Base-by-base conservation (phyloP, 1,140 invertebrate species). In the Heliconius nattereri region DNA sequence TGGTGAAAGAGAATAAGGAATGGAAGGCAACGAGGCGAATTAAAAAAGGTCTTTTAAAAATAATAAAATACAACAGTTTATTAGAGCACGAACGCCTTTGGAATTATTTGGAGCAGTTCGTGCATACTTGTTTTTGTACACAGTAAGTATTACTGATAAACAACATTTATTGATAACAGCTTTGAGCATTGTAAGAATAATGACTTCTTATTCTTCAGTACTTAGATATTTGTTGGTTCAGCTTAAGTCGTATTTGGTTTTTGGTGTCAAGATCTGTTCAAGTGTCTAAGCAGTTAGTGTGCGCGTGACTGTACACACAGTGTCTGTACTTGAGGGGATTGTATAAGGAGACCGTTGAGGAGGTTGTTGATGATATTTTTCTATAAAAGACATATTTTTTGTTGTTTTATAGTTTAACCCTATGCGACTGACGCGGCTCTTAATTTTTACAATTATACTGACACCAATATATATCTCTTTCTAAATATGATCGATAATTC, bases 31-130 rank as follows among this genome's bases (percentile, higher is more conserved):
- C 75, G 60, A 16, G 29, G 75, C 75, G 60, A 29, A 76, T 71
- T 71, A 71, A 71, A 76, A 76, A 76, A 76, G 75, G 75, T 76
- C 60, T 23, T 71, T 71, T 40, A 45, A 52, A 52, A 76, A n/a
- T 37, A 76, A 76, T 49, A 76, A 76, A 70, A 76, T 76, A 75
- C 32, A 75, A 76, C 75, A 76, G 66, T 71, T 70, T 76, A 76
- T 76, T 76, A 76, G 75, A 76, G 75, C 75, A 70, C 66, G 75
- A 76, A 76, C 60, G 75, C 75, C 23, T 76, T 71, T 26, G 26
- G 35, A 45, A 76, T 76, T 76, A 76, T 76, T 76, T 45, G 37
- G 75, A 66, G 19, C 66, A 37, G 60, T 29, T 76, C 54, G 35
- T 76, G 37, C 37, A 49, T 76, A 37, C 35, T 71, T 76, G 40